These are phyloP conservation scores for Agelas oroides DNA, from an alignment of 37 sponge, comb jelly and placozoan genomes.

Conservation along the genomic window DNA sequence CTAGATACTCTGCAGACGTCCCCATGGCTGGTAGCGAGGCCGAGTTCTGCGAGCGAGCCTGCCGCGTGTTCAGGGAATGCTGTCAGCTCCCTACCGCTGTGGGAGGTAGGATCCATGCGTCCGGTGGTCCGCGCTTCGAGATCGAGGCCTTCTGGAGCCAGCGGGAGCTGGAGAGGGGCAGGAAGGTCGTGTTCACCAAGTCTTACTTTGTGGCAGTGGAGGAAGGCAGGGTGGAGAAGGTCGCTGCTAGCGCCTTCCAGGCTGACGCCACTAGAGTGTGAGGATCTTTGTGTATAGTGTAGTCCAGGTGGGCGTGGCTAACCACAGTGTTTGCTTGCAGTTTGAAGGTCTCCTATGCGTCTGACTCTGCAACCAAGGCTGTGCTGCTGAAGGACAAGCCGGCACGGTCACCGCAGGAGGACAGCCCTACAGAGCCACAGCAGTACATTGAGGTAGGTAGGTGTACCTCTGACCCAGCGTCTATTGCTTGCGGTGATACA, in stretches of 20 bases:
- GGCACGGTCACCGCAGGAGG: slow-evolving; percentile 52
- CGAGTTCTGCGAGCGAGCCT: slow-evolving; percentile 20
- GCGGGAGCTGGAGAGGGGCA: slow-evolving; percentile 70
- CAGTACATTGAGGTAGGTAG: slow-evolving; percentile 47
- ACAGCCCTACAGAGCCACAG: background rate
- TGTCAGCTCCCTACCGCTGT: slow-evolving; percentile 6
- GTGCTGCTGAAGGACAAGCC: slow-evolving; percentile 60
- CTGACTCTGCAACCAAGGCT: slow-evolving; percentile 24
- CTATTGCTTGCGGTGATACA: too few species aligned
- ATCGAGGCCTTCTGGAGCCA: slow-evolving; percentile 71
- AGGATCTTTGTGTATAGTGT: background rate
- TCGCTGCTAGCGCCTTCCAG: slow-evolving; percentile 34
- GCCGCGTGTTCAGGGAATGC: slow-evolving; percentile 27
- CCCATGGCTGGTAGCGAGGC: too few species aligned
- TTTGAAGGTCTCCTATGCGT: slow-evolving; percentile 23
- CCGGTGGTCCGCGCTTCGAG: slow-evolving; percentile 4
- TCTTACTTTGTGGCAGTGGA: slow-evolving; percentile 21
- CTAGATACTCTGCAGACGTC: too few species aligned
- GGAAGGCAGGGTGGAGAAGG: background rate
- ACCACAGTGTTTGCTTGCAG: slow-evolving; percentile 2
- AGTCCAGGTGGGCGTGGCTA: too few species aligned
- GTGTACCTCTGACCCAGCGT: too few species aligned
- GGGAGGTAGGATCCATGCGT: background rate
- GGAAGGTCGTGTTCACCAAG: slow-evolving; percentile 57
- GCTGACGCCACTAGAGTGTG: slow-evolving; percentile 46